Conservation (phyloP, 2,797 vertebrate species). For the Mycteria americana region DNA sequence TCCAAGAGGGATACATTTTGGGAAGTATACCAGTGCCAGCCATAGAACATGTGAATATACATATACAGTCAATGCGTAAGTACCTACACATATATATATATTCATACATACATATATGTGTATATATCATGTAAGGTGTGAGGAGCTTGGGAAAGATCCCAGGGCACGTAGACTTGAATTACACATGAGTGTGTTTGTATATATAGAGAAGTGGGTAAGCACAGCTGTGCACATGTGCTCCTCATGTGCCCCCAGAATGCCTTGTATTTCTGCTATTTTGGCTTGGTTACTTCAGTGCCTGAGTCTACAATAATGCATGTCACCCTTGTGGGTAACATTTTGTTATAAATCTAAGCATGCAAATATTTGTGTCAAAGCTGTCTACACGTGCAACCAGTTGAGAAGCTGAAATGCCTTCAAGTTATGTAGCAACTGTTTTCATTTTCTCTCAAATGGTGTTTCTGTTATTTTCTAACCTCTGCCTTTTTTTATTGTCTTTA, state of each 20-base stretch:
- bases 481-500: constrained; percentile 9
- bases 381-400: constrained; percentile 17
- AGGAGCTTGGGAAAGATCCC: not conserved
- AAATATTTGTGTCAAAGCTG: constrained; percentile 58
- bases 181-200: rapidly evolving
- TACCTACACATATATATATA: not conserved
- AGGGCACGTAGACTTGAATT: not conserved
- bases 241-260: not conserved
- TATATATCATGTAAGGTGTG: not conserved
- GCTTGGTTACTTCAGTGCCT: not conserved
- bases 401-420: constrained; percentile 53
- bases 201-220: not conserved
- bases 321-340: constrained; percentile 18
- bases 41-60: not conserved
- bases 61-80: not conserved
- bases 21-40: not conserved
- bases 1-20: not conserved
- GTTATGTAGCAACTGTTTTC: constrained; percentile 43
- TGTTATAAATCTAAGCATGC: constrained; percentile 27
- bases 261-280: not conserved
- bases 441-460: constrained; percentile 33
- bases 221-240: not conserved
- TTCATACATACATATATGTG: not conserved
- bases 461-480: constrained; percentile 35
- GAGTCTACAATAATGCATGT: not conserved